Evolutionary conservation across 2,113 vertebrate species (phyloP), one percentile per base, ranked within the genome.

Genomic region (Barbus barbus): DNA sequence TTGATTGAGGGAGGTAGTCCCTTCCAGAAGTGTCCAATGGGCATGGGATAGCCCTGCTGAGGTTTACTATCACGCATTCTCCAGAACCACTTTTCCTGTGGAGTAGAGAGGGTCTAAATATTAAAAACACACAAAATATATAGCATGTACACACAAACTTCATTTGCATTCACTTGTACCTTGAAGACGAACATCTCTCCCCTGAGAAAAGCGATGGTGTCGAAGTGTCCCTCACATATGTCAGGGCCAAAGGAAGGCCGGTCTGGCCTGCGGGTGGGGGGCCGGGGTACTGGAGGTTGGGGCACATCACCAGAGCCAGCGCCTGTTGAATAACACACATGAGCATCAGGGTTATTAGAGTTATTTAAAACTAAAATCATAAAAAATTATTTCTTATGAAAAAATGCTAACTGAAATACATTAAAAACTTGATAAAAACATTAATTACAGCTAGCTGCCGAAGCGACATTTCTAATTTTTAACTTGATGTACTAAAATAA

Each of bases 101-200:
- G n/a, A 85, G 48, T 9, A 75, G 63, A 31, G 60, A 9, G 36
- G 12, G 13, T 36, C 22, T 28, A 18, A 18, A 77, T 41, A 53
- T 36, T 18, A 31, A 9, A n/a, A 36, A 87, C 44, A n/a, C 79
- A 69, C 60, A 78, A 61, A 65, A 24, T 44, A 11, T 26, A 12
- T 8, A 5, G 6, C 2, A 69, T 36, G 31, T 71, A 31, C 53
- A 86, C 38, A 31, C 46, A 76, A 22, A 69, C 16, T 11, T 9
- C 3, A 16, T 44, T 51, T 53, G 14, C 26, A 28, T 51, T 20
- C 22, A 20, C 7, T 5, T 69, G 24, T 60, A 97, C 97, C 96
- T 97, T 98, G 90, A 98, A 98, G 33, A 97, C 95, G 89, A 98
- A 97, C 95, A 96, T 97, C 88, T 98, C 97, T 77, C 96, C 97